Conservation (phyloP, 2,797 vertebrate genomes). For the Octomys mimax region DNA sequence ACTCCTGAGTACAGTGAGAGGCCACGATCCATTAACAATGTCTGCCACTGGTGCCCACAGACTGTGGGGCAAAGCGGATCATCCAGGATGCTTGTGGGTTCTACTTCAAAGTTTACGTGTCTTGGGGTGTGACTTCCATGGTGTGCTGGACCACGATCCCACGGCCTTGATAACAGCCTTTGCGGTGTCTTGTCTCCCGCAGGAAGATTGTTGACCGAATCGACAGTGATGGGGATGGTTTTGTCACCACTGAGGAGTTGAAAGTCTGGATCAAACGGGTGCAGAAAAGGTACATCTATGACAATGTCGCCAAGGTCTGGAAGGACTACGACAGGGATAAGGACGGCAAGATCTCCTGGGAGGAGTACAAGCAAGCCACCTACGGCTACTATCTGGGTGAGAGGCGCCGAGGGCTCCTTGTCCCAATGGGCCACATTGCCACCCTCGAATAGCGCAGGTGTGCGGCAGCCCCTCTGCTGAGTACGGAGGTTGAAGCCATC, state of each 20-base stretch:
- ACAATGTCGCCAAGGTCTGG: conserved; percentile 99
- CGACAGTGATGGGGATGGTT: conserved; percentile 93
- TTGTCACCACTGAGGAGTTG: conserved; percentile 94
- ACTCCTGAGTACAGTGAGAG: neutral
- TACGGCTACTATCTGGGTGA: conserved; percentile 98
- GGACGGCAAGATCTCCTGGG: conserved; percentile 97
- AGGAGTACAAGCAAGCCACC: conserved; percentile 98
- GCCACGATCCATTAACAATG: neutral
- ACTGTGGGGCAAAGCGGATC: too few species aligned
- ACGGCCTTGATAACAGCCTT: conserved; percentile 4
- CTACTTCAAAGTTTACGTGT: neutral
- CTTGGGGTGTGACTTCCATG: conserved; percentile 10
- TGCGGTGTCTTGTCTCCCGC: neutral
- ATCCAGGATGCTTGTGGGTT: neutral
- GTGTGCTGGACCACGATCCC: conserved; percentile 12
- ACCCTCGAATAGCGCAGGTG: neutral
- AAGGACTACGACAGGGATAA: conserved; percentile 97
- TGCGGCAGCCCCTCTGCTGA: neutral
- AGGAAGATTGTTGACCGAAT: conserved; percentile 98
- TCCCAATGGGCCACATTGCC: neutral
- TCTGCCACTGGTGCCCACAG: neutral
- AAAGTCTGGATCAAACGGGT: conserved; percentile 98
- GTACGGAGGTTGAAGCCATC: neutral
- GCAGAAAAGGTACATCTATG: conserved; percentile 98
- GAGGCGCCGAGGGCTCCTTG: conserved; percentile 42